phyloP scores from a whole-genome alignment of 2,888 invertebrate genomes.

The Eumacrocentrus americanus region DNA sequence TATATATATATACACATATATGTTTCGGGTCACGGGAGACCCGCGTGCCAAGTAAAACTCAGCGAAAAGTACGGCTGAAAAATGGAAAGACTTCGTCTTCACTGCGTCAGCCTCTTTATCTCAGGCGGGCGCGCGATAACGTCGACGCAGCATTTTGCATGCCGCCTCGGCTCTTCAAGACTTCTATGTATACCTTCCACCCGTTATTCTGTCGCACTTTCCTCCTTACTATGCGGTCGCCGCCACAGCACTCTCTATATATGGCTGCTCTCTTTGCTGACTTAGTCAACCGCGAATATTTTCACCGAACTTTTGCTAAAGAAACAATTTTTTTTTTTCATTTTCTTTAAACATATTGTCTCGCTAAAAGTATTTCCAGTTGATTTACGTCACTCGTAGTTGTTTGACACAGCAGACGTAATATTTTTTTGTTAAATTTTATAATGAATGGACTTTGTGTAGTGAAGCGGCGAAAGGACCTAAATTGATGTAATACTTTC shows the following conservation, averaged over 20 bases:
- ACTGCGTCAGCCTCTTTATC: slow-evolving; percentile 58
- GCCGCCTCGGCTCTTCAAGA: slow-evolving; percentile 45
- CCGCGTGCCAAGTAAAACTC: slow-evolving; percentile 58
- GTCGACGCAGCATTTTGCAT: slow-evolving; percentile 60
- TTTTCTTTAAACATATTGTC: background rate
- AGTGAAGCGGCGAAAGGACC: too few relatives aligned
- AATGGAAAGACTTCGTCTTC: slow-evolving; percentile 53
- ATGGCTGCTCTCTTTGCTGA: slow-evolving; percentile 4
- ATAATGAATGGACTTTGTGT: too few relatives aligned
- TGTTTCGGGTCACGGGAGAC: slow-evolving; percentile 27
- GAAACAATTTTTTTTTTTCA: slow-evolving; percentile 9
- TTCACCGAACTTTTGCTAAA: slow-evolving; percentile 6
- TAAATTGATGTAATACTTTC: too few relatives aligned
- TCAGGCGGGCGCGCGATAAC: slow-evolving; percentile 52
- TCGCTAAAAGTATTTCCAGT: background rate
- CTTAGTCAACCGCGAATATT: slow-evolving; percentile 1
- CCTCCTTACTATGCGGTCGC: slow-evolving; percentile 10
- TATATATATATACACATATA: background rate
- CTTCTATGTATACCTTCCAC: slow-evolving; percentile 22
- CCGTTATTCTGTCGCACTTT: slow-evolving; percentile 22
- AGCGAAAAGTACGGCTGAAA: slow-evolving; percentile 52
- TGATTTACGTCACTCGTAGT: too few relatives aligned
- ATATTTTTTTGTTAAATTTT: too few relatives aligned
- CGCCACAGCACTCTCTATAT: background rate
- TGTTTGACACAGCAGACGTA: too few relatives aligned